Percentiles rank a stretch among this genome's conserved stretches.
phyloP scores from a whole-genome alignment of 2,113 vertebrate genomes.

The Mola mola region DNA sequence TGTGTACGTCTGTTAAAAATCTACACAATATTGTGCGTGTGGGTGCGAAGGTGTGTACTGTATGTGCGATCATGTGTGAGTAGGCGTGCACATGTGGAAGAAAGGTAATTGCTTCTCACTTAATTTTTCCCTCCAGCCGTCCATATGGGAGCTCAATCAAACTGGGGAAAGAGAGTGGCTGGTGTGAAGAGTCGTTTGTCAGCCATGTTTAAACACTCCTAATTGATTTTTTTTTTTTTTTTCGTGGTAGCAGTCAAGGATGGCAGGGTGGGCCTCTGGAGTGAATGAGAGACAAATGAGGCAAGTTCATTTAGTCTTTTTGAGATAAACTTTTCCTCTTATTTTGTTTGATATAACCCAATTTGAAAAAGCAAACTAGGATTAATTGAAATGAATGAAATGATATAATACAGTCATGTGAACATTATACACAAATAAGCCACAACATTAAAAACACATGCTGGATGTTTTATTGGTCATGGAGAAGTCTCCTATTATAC shows the following conservation, averaged over 20 bases:
- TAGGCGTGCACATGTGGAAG: neutral
- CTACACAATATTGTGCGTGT: too few relatives aligned
- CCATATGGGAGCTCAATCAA: conserved; percentile 11
- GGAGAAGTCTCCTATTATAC: too few relatives aligned
- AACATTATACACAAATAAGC: too few relatives aligned
- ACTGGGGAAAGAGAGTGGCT: conserved; percentile 5
- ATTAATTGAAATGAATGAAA: fast-evolving
- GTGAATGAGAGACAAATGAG: conserved; percentile 10
- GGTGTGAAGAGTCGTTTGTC: conserved; percentile 35
- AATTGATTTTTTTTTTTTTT: conserved; percentile 37
- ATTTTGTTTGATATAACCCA: neutral
- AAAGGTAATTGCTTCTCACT: conserved; percentile 16
- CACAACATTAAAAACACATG: too few relatives aligned
- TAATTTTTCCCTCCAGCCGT: conserved; percentile 22
- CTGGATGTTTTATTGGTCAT: too few relatives aligned
- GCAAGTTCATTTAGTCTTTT: conserved; percentile 14
- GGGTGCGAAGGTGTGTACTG: neutral
- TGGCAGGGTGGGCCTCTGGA: neutral
- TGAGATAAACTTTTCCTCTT: neutral
- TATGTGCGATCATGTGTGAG: conserved; percentile 3
- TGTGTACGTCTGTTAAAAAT: neutral
- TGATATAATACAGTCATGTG: neutral
- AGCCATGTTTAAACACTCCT: conserved; percentile 50
- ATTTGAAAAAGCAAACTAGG: neutral
- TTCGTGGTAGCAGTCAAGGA: conserved; percentile 22